Percentiles rank a stretch among this genome's conserved stretches.
These are phyloP conservation scores for Leucopternis melanops DNA, from an alignment of 2,113 vertebrate genomes.

Conservation along the genomic window DNA sequence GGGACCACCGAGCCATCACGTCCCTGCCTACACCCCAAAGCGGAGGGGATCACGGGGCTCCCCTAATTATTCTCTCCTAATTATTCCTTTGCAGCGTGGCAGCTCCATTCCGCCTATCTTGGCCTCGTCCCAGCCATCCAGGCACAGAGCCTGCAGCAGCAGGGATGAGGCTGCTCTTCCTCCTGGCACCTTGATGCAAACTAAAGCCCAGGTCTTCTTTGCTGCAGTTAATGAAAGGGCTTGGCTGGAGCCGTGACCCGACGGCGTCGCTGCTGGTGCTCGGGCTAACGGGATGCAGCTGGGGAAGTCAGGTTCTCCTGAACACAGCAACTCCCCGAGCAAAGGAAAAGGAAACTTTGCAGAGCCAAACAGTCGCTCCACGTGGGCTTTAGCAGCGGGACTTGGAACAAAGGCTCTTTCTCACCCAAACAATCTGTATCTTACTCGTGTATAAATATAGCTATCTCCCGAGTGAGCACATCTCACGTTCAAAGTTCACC, in stretches of 20 bases:
- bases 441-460: not conserved
- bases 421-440: conserved; percentile 3
- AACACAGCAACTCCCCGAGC: not conserved
- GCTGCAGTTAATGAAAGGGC: not conserved
- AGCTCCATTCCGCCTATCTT: not conserved
- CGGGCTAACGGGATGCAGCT: not conserved
- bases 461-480: not conserved
- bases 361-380: not conserved
- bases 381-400: not conserved
- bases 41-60: not conserved
- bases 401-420: conserved; percentile 11
- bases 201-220: not conserved
- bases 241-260: rapidly evolving
- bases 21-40: not conserved
- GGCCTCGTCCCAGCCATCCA: not conserved
- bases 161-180: not conserved
- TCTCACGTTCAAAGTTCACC: conserved; percentile 24
- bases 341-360: conserved; percentile 46
- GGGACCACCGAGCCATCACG: not conserved
- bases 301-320: not conserved
- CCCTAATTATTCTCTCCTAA: not conserved
- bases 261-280: not conserved
- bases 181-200: not conserved
- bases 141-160: not conserved
- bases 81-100: not conserved